These are phyloP conservation scores for Mirounga angustirostris DNA, from an alignment of 2,113 vertebrate species.

Conservation along the genomic window DNA sequence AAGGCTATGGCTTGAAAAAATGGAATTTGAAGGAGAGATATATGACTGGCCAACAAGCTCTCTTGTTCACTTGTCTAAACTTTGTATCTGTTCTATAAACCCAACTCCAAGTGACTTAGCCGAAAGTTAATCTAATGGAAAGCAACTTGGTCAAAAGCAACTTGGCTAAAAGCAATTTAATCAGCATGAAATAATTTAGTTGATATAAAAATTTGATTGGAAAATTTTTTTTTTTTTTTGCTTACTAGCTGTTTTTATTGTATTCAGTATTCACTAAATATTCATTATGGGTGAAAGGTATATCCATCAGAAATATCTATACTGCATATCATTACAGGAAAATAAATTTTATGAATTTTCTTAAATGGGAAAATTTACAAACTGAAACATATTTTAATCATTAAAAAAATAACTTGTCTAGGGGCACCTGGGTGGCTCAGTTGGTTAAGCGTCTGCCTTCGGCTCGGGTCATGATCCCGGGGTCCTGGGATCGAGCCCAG, in stretches of 20 bases:
- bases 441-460: no score
- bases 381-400: neutral
- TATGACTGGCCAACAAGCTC: neutral
- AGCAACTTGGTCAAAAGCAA: neutral
- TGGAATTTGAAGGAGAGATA: neutral
- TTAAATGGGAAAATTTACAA: constrained; percentile 20
- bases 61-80: constrained; percentile 19
- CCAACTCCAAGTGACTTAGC: neutral
- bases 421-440: no score
- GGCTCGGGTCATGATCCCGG: no score
- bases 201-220: neutral
- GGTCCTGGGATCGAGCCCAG: no score
- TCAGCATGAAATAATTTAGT: constrained; percentile 14
- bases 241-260: neutral
- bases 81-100: neutral
- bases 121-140: constrained; percentile 41
- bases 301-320: neutral
- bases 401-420: neutral
- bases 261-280: neutral
- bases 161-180: constrained; percentile 21
- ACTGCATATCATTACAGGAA: neutral
- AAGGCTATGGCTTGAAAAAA: neutral
- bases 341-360: neutral
- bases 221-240: no score
- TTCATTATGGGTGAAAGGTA: neutral